phyloP scores from a whole-genome alignment of 2,113 vertebrate genomes.

The Gallinago paraguaiae region DNA sequence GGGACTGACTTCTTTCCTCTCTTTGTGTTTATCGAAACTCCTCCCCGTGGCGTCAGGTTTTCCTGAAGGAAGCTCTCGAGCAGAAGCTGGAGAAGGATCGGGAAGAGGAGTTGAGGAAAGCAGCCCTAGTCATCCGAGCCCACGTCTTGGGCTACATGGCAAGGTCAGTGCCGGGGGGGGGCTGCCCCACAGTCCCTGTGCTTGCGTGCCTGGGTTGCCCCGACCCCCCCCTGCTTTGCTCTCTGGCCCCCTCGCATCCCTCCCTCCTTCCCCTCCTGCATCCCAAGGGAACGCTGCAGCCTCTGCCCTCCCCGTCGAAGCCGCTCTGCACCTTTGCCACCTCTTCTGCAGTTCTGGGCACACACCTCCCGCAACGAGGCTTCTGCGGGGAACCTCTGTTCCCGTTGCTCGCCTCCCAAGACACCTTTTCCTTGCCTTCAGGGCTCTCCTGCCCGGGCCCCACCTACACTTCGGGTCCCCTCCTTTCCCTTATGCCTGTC shows the following conservation, averaged over 20 bases:
- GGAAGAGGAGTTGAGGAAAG: conserved; percentile 86
- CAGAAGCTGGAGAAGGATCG: conserved; percentile 91
- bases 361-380: not conserved
- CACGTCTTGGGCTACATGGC: conserved; percentile 93
- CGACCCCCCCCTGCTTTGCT: conserved; percentile 16
- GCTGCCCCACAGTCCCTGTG: conserved; percentile 27
- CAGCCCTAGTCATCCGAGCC: conserved; percentile 89
- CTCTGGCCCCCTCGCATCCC: not conserved
- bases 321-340: not conserved
- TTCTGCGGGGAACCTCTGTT: not conserved
- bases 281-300: not conserved
- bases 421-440: conserved; percentile 27
- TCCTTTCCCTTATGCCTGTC: not conserved
- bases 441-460: not conserved
- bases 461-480: not conserved
- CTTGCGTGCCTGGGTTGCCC: not conserved
- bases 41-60: conserved; percentile 82
- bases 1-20: conserved; percentile 73
- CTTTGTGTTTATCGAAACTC: conserved; percentile 74
- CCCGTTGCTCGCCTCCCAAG: not conserved
- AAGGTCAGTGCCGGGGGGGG: conserved; percentile 80
- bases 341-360: not conserved
- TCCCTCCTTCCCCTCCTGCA: not conserved
- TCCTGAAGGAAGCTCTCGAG: conserved; percentile 93
- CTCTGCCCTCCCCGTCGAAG: not conserved